Evolutionary conservation across 2,888 invertebrate species (phyloP).

Genomic region (Graphium colonna): DNA sequence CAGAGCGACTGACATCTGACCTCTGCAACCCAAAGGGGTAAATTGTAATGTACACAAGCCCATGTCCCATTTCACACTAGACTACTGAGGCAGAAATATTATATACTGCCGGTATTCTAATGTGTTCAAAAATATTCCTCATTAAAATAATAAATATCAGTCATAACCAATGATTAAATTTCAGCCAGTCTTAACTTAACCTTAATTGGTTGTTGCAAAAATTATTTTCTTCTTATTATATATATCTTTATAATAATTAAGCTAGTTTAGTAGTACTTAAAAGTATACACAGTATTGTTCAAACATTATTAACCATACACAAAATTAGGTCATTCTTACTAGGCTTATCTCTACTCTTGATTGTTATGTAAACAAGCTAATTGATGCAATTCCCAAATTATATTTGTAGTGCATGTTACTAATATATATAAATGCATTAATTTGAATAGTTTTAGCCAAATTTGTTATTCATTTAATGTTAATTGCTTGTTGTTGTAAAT

Average conservation of each 20-base stretch:
- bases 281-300: neutral
- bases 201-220: neutral
- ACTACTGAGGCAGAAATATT: too few species aligned
- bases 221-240: neutral
- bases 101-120: too few species aligned
- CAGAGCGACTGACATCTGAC: too few species aligned
- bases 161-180: neutral
- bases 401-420: conserved; percentile 19
- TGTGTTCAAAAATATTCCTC: too few species aligned
- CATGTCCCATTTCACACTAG: too few species aligned
- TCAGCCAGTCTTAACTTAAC: neutral
- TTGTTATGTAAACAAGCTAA: neutral
- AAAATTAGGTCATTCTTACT: neutral
- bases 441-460: too few species aligned
- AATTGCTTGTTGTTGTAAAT: too few species aligned
- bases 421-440: neutral
- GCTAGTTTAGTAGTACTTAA: neutral
- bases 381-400: conserved; percentile 17
- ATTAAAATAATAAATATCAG: too few species aligned
- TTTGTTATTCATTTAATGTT: too few species aligned
- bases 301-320: neutral
- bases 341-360: neutral
- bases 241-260: neutral
- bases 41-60: too few species aligned
- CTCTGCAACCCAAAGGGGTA: too few species aligned